Base-by-base conservation (phyloP, 2,797 vertebrate species). In the Coracias cyanogaster region DNA sequence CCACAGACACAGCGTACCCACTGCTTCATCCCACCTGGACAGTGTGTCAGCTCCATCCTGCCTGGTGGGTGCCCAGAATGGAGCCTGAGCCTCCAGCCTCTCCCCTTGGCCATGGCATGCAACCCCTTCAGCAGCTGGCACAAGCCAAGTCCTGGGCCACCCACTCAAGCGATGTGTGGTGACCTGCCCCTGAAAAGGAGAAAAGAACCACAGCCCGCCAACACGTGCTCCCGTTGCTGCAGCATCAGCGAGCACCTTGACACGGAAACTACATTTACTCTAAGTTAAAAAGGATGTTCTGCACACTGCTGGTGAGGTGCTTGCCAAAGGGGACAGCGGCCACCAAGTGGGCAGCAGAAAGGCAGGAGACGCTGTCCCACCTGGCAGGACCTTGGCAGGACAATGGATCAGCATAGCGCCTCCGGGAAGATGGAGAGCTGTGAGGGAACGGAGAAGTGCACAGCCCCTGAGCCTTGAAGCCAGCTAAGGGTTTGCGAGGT, bases 211-310 rank as follows among this genome's bases (percentile, higher is more conserved):
- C 24, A 6, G 20, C 45, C 77, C 1, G 2, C 73, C 6, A 7
- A 66, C 73, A 74, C 0, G 3, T 18, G 3, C 4, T 0, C 55
- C 64, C n/a, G 74, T 31, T 57, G 37, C 86, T 49, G 73, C 79
- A 81, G 86, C 82, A 49, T 29, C 69, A 81, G 69, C 37, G 51
- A 96, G 82, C 49, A 7, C 45, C 80, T 95, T 7, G 2, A 95
- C 93, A 93, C 0, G 45, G 89, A 97, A 96, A 95, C 64, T 89
- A 82, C 94, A 94, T 96, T 96, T 96, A 66, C 86, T 85, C 83
- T 92, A 94, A 94, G 94, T 93, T 93, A 52, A 94, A 96, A 96
- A 93, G 66, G 86, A 94, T 95, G 93, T 94, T 86, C 48, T 81
- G 90, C 69, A 19, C 0, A 1, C 70, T 65, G 83, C 52, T 0